Base-by-base conservation (phyloP, 2,888 invertebrate species). In the Agonopterix subpropinquella region DNA sequence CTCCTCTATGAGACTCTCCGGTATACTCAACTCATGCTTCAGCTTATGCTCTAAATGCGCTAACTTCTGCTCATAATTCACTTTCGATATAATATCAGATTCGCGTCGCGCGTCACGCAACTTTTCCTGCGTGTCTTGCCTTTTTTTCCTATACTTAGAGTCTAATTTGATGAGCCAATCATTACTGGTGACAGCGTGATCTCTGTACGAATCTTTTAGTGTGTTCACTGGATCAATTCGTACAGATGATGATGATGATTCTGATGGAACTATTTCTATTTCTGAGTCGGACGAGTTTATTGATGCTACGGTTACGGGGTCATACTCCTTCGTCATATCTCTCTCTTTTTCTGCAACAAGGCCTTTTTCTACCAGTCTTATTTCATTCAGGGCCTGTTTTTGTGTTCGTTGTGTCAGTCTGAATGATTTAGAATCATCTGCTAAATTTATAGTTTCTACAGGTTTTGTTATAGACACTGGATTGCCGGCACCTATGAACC, bases 131-230 rank as follows among this genome's bases (percentile, higher is more conserved):
- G 76, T 82, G 2, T 83, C 75, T 44, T 76, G 67, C 15, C 67
- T 73, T 54, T 80, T 85, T 56, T 82, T 78, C 53, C 71, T 80
- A 67, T 89, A 90, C 61, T 83, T 89, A 43, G 73, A 61, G 49
- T 85, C 77, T 77, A 91, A 64, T 55, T 89, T 86, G 3, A 73
- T 55, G 7, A 92, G 67, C 91, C 91, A 93, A 52, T 90, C 81
- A 0, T 70, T 65, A 11, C 89, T 87, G 5, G 89, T 80, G 8
- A 89, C 68, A 0, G 86, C 81, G 13, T 79, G 84, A 18, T 89
- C 83, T 60, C 82, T 90, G n/a, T 90, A 78, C 3, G 90, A 86
- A 28, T 89, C 90, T 59, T 89, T 87, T 15, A 93, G 75, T 35
- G 91, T 85, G 65, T 93, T 93, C 10, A 90, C 74, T 3, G 78